Conservation (phyloP, 2,797 vertebrate genomes). For the Labeo calbasu region DNA sequence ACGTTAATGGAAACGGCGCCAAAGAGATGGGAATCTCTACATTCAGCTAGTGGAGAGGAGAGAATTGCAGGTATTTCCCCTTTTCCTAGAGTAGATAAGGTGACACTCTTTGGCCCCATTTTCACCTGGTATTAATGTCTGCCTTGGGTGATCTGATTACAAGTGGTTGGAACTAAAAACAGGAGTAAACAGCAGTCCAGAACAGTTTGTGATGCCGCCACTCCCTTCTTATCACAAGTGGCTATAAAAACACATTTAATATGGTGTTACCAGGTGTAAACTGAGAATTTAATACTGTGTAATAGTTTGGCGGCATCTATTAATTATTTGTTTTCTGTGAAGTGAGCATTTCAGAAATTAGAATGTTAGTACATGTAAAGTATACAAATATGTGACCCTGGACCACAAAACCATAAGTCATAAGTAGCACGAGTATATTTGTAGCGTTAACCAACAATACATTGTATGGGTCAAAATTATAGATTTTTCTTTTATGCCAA, state of each 20-base stretch:
- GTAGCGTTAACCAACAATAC: too few relatives aligned
- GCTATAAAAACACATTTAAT: background rate
- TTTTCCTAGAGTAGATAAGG: conserved; percentile 40
- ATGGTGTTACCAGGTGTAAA: background rate
- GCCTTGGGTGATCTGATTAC: background rate
- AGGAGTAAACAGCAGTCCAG: background rate
- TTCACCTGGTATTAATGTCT: background rate
- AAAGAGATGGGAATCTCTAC: conserved; percentile 78
- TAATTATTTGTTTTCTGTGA: background rate
- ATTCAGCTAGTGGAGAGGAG: conserved; percentile 64
- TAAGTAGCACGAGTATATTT: too few relatives aligned
- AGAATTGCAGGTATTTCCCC: conserved; percentile 61
- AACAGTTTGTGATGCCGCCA: background rate
- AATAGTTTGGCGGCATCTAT: background rate
- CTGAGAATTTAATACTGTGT: background rate
- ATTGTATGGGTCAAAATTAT: too few relatives aligned
- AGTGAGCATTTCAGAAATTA: background rate
- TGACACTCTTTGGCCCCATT: background rate
- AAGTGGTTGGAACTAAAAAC: background rate
- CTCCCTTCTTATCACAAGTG: background rate
- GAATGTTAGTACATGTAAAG: background rate
- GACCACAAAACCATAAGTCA: too few relatives aligned
- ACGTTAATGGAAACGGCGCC: conserved; percentile 76
- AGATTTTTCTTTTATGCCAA: too few relatives aligned
- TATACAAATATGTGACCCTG: background rate